phyloP scores from a whole-genome alignment of 2,113 vertebrate genomes.

The Platysternon megacephalum region DNA sequence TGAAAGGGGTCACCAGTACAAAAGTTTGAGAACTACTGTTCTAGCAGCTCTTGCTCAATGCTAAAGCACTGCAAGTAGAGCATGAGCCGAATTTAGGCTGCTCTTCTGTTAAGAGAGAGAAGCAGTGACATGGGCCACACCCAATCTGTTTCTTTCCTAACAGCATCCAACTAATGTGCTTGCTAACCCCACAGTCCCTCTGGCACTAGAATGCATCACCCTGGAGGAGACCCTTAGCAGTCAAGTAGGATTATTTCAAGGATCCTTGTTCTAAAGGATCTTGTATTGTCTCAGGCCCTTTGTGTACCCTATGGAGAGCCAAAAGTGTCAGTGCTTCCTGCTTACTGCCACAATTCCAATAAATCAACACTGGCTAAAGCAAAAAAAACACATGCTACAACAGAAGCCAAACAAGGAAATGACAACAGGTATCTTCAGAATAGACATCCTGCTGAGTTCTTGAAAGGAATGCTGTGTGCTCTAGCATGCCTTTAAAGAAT shows the following conservation, averaged over 20 bases:
- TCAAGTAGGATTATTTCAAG: neutral
- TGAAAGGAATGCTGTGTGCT: slow-evolving; percentile 61
- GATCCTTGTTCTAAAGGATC: slow-evolving; percentile 34
- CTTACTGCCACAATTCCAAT: neutral
- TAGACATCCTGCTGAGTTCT: slow-evolving; percentile 64
- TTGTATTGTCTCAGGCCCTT: slow-evolving; percentile 53
- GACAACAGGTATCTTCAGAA: slow-evolving; percentile 15
- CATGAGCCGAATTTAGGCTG: neutral
- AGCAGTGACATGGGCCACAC: neutral
- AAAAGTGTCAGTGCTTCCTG: slow-evolving; percentile 73
- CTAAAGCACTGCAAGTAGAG: neutral
- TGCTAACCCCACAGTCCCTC: neutral
- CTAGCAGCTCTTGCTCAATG: neutral
- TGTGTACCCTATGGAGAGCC: slow-evolving; percentile 41
- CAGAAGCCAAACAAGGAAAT: slow-evolving; percentile 34
- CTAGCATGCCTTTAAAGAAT: slow-evolving; percentile 63
- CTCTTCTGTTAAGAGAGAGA: neutral
- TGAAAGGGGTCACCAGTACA: no score
- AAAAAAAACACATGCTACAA: slow-evolving; percentile 28
- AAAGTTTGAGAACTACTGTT: no score
- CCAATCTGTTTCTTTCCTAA: neutral
- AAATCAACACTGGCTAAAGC: slow-evolving; percentile 1
- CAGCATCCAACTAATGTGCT: neutral
- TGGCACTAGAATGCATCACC: neutral
- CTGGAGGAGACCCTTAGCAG: neutral